A percentile compares a stretch with the other conserved stretches of the same genome.
These are phyloP conservation scores for Conopomorpha cramerella DNA, from an alignment of 1,140 invertebrate genomes.

Conservation along the genomic window DNA sequence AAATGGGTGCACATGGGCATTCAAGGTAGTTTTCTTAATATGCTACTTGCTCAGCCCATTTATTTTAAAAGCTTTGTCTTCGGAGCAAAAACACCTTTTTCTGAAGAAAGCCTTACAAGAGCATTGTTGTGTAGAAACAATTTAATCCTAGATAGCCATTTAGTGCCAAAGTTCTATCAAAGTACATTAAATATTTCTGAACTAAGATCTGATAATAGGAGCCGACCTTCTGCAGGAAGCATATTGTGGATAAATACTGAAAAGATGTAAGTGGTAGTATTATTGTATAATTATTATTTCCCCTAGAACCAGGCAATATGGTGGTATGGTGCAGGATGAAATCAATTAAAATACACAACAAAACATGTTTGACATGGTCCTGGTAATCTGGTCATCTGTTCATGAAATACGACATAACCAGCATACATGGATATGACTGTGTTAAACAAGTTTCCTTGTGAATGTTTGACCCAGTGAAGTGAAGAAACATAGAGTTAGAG, in stretches of 20 bases:
- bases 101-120: slow-evolving; percentile 66
- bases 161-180: slow-evolving; percentile 33
- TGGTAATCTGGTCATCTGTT: no score
- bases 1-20: slow-evolving; percentile 86
- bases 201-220: slow-evolving; percentile 16
- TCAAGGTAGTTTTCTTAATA: slow-evolving; percentile 77
- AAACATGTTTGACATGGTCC: no score
- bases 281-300: no score
- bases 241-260: slow-evolving; percentile 26
- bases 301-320: no score
- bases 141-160: slow-evolving; percentile 13
- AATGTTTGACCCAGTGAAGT: no score
- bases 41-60: slow-evolving; percentile 71
- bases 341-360: no score
- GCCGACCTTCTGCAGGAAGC: slow-evolving; percentile 20
- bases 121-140: slow-evolving; percentile 60
- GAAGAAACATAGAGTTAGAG: no score
- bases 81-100: slow-evolving; percentile 70
- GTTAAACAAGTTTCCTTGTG: no score
- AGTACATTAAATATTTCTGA: slow-evolving; percentile 21
- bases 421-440: no score
- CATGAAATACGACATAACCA: no score
- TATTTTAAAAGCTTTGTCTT: slow-evolving; percentile 75
- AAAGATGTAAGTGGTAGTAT: slow-evolving; percentile 13
- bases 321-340: no score